Percentiles rank a stretch among this genome's conserved stretches.
These are phyloP conservation scores for Tuta absoluta DNA, from an alignment of 2,888 invertebrate species.

Conservation along the genomic window DNA sequence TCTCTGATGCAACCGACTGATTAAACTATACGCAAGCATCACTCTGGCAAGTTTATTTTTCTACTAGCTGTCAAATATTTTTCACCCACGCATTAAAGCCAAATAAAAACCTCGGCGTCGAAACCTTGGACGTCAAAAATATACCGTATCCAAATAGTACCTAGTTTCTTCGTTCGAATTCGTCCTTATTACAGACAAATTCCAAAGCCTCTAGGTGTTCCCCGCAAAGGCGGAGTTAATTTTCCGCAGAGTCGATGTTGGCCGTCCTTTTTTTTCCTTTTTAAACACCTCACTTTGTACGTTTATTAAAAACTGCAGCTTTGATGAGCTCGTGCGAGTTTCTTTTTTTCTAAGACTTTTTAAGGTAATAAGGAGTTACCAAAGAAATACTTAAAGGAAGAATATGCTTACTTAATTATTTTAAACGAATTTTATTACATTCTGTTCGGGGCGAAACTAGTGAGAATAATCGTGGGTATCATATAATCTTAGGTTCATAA, in stretches of 20 bases:
- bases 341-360: not conserved
- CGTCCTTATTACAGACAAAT: conserved; percentile 6
- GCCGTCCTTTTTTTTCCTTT: not conserved
- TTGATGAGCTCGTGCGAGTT: conserved; percentile 7
- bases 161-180: not conserved
- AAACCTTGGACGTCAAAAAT: not conserved
- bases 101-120: no score
- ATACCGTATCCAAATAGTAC: not conserved
- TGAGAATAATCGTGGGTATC: no score
- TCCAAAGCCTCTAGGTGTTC: conserved; percentile 4
- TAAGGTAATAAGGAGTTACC: not conserved
- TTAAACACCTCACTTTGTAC: conserved; percentile 3
- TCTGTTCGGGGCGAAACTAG: no score
- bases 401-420: no score
- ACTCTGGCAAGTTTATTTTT: no score
- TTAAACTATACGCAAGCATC: no score
- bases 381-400: not conserved
- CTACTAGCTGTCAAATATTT: no score
- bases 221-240: conserved; percentile 10
- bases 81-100: no score
- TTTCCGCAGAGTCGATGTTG: conserved; percentile 8
- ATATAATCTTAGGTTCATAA: no score
- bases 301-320: conserved; percentile 8
- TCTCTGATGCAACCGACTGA: no score
- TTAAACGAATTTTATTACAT: no score